Percentiles rank a stretch among this genome's conserved stretches.
These are phyloP conservation scores for Eurosta solidaginis DNA, from an alignment of 1,140 invertebrate genomes.

Conservation along the genomic window DNA sequence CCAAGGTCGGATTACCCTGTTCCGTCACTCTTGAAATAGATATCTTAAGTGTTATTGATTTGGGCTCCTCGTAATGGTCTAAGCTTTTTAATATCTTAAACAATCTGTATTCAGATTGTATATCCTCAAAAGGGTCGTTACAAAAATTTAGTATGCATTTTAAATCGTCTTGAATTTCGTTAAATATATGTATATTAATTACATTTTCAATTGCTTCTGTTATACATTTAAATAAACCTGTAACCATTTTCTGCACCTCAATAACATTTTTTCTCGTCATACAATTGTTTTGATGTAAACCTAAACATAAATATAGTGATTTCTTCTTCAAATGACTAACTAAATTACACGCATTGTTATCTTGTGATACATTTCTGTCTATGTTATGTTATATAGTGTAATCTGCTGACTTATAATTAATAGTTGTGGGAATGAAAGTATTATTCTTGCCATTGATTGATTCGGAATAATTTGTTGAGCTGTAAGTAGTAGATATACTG, in stretches of 20 bases:
- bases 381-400: background rate
- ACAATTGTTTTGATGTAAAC: background rate
- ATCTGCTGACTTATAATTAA: no score
- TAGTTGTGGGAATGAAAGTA: background rate
- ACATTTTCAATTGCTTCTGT: background rate
- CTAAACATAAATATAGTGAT: background rate
- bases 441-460: background rate
- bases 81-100: slow-evolving; percentile 3
- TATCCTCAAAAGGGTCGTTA: background rate
- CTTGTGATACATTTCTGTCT: background rate
- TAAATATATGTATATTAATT: background rate
- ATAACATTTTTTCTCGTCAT: background rate
- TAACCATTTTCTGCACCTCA: background rate
- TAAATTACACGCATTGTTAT: background rate
- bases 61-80: background rate
- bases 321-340: background rate
- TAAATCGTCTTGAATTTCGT: background rate
- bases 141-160: background rate
- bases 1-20: background rate
- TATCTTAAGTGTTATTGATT: background rate
- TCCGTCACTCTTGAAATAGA: background rate
- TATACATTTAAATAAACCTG: background rate
- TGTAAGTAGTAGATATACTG: background rate
- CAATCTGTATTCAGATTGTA: background rate
- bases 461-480: background rate